phyloP scores from a whole-genome alignment of 2,888 invertebrate genomes.

The Papilio demoleus region DNA sequence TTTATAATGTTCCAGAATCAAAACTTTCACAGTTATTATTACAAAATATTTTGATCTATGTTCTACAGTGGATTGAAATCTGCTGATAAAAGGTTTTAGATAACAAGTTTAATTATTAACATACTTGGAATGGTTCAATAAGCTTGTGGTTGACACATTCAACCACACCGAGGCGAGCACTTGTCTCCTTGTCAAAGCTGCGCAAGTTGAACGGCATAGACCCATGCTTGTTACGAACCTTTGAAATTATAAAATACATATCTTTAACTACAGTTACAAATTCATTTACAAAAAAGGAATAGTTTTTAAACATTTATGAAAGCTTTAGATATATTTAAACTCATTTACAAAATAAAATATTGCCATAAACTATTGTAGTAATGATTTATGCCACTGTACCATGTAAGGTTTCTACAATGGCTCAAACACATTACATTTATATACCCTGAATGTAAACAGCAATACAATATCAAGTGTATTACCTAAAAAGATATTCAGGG shows the following conservation, averaged over 20 bases:
- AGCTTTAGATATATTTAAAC: too few species aligned
- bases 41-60: too few species aligned
- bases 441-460: slow-evolving; percentile 50
- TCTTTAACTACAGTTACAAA: too few species aligned
- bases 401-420: slow-evolving; percentile 48
- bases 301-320: too few species aligned
- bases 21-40: too few species aligned
- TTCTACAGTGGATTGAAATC: too few species aligned
- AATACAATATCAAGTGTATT: slow-evolving; percentile 7
- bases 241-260: too few species aligned
- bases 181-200: slow-evolving; percentile 97
- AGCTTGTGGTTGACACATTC: slow-evolving; percentile 99
- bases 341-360: too few species aligned
- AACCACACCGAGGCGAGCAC: slow-evolving; percentile 98
- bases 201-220: slow-evolving; percentile 99
- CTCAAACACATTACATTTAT: slow-evolving; percentile 61
- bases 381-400: slow-evolving; percentile 58
- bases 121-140: slow-evolving; percentile 98
- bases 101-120: slow-evolving; percentile 30
- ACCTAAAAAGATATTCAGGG: slow-evolving; percentile 1
- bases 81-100: neutral
- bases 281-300: too few species aligned
- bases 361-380: slow-evolving; percentile 53
- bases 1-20: too few species aligned
- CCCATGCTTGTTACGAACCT: slow-evolving; percentile 95